These are phyloP conservation scores for Cyprinodon diabolis DNA, from an alignment of 2,797 vertebrate species.

Conservation along the genomic window DNA sequence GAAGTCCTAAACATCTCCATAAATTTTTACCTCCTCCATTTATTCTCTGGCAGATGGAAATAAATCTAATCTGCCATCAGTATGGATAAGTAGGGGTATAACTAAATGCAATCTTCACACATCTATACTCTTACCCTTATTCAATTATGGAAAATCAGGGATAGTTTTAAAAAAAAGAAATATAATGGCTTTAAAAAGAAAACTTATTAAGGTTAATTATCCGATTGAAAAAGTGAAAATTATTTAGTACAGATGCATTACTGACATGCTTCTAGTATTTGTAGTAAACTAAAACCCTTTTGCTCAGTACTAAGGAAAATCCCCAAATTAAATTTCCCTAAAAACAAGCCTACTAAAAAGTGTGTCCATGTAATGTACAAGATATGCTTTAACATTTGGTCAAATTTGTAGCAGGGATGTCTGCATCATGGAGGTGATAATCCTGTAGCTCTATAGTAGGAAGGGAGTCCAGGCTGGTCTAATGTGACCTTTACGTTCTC, in stretches of 20 bases:
- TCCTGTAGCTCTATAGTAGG: neutral
- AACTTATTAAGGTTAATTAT: neutral
- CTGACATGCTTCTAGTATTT: neutral
- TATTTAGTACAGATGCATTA: neutral
- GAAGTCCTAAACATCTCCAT: neutral
- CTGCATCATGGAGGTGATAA: neutral
- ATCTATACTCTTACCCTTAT: neutral
- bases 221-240: neutral
- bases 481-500: neutral
- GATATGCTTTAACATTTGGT: neutral
- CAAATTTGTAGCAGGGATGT: neutral
- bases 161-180: neutral
- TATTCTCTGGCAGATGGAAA: neutral
- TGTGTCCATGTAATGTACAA: neutral
- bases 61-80: neutral
- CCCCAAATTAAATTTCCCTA: neutral
- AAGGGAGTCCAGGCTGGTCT: neutral
- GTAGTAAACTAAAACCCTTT: neutral
- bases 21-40: neutral
- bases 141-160: neutral
- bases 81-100: neutral
- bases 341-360: neutral
- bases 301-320: neutral
- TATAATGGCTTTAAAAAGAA: neutral
- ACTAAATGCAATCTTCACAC: neutral